Evolutionary conservation across 2,113 vertebrate species (phyloP), one percentile per base, ranked within the genome.

Genomic region (Pipa parva): DNA sequence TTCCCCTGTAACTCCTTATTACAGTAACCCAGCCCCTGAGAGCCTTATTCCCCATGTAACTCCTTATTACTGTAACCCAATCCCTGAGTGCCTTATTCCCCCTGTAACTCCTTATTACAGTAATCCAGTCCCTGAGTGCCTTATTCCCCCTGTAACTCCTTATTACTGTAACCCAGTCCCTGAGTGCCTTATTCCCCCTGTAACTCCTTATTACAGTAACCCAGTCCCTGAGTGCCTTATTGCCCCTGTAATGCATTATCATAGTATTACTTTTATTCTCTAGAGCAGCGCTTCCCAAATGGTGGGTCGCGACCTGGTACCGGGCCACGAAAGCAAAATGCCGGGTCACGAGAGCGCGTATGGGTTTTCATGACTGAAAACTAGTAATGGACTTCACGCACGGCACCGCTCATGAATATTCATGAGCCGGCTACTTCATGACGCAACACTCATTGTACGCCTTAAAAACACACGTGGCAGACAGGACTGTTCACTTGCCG

Each of bases 51-150:
- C 39, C 13, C 13, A 4, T 42, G 13, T n/a, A n/a, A n/a, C n/a
- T n/a, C n/a, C 21, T 36, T 52, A 33, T 63, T 21, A 4, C 31
- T 52, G 49, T 63, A 52, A 63, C 48, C 49, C 48, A 9, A 21
- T 49, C 36, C 59, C 62, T 39, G 29, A 63, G 7, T 18, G 20
- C 50, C 17, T 54, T 22, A 50, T 45, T 22, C 17, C 42, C 48
- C 62, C 33, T 15, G 31, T 17, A 42, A 42, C 50, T 28, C 50
- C 63, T 45, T 50, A 55, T 42, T 42, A n/a, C 12, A 60, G 37
- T 61, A 46, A 61, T 45, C 59, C 45, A 6, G 31, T 50, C 37
- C 62, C 62, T 42, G 62, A 55, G 24, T 27, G 22, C 37, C 62
- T 64, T 54, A 54, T 64, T 64, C 29, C 45, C 24, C 48, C 33